A percentile compares a stretch with the other conserved stretches of the same genome.
Evolutionary conservation across 64 coral and sea anemone genomes (phyloP).

Genomic region (Stichodactyla helianthus): DNA sequence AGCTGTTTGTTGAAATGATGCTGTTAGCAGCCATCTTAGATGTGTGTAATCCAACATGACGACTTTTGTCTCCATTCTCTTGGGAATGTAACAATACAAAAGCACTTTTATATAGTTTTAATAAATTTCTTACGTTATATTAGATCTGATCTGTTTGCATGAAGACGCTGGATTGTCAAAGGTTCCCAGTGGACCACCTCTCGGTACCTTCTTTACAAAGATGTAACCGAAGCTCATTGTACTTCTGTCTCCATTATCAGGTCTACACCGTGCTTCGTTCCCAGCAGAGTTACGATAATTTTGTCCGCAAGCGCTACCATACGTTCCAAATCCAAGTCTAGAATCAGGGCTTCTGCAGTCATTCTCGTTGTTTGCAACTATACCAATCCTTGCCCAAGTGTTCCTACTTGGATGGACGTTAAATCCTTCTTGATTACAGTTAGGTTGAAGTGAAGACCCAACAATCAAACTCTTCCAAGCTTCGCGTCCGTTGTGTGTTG

Average conservation of each 20-base stretch:
- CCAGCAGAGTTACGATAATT: background rate
- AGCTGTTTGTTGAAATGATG: background rate
- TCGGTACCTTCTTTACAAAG: background rate
- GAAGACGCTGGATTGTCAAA: background rate
- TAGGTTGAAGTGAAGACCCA: background rate
- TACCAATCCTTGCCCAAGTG: background rate
- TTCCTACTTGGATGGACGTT: background rate
- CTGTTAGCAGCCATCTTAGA: background rate
- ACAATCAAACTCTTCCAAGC: background rate
- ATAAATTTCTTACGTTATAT: background rate
- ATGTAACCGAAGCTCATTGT: background rate
- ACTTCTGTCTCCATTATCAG: background rate
- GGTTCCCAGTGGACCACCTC: background rate
- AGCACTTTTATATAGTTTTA: background rate
- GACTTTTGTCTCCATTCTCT: background rate
- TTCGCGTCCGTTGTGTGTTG: background rate
- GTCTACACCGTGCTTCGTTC: background rate
- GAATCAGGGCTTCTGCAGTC: slow-evolving; percentile 10
- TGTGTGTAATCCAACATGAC: too few species aligned
- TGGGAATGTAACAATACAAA: background rate
- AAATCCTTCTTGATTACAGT: background rate
- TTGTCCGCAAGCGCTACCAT: background rate
- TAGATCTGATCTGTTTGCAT: background rate
- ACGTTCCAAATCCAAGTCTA: slow-evolving; percentile 6
- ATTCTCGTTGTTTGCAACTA: slow-evolving; percentile 14